These are phyloP conservation scores for Epinotia demarniana DNA, from an alignment of 2,888 invertebrate species.

Conservation along the genomic window DNA sequence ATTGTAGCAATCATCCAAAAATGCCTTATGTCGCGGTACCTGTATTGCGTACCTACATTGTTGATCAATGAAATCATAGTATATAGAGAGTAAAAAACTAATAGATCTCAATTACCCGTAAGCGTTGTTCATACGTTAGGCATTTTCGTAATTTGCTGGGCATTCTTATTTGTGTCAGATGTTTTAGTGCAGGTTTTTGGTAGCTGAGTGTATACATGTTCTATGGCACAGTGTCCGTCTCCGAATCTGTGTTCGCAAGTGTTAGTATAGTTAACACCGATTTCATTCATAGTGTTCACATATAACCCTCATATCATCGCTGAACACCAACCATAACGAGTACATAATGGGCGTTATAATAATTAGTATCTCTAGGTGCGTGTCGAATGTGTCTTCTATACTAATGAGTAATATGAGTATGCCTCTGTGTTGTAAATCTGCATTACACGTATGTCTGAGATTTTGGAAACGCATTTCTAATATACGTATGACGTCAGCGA, in stretches of 20 bases:
- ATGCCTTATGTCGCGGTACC: slow-evolving; percentile 84
- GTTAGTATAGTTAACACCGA: slow-evolving; percentile 42
- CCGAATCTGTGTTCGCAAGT: slow-evolving; percentile 51
- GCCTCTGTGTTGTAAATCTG: slow-evolving; percentile 76
- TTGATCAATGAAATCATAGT: slow-evolving; percentile 73
- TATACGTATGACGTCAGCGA: slow-evolving; percentile 73
- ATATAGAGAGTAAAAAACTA: slow-evolving; percentile 74
- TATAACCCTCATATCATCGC: slow-evolving; percentile 50
- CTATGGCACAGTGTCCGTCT: slow-evolving; percentile 65
- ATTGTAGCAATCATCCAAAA: slow-evolving; percentile 60
- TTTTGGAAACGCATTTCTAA: slow-evolving; percentile 81
- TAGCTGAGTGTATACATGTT: slow-evolving; percentile 46
- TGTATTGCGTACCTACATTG: slow-evolving; percentile 78
- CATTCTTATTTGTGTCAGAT: slow-evolving; percentile 52
- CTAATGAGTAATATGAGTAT: slow-evolving; percentile 50
- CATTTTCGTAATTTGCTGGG: slow-evolving; percentile 59
- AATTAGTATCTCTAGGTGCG: slow-evolving; percentile 73
- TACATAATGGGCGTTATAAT: slow-evolving; percentile 64
- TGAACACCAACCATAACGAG: slow-evolving; percentile 58
- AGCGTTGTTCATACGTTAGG: slow-evolving; percentile 74
- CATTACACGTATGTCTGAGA: slow-evolving; percentile 73
- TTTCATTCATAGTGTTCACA: slow-evolving; percentile 50
- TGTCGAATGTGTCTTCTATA: slow-evolving; percentile 80
- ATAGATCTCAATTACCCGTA: slow-evolving; percentile 82
- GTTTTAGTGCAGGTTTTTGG: slow-evolving; percentile 49